Percentiles rank a stretch among this genome's conserved stretches.
phyloP scores from a whole-genome alignment of 2,113 vertebrate species.

The Pteruthius melanotis region DNA sequence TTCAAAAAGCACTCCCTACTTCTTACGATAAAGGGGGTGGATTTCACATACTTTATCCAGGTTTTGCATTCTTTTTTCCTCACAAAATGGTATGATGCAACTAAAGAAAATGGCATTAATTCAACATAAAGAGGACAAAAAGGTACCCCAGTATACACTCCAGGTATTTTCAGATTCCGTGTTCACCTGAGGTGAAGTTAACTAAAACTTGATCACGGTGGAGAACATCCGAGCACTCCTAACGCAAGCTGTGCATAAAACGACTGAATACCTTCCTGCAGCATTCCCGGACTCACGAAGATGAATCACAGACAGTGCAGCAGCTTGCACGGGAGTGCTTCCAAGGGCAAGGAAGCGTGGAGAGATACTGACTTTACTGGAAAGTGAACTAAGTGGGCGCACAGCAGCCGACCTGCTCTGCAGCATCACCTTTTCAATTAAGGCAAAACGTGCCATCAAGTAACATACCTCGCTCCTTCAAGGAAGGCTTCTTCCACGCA shows the following conservation, averaged over 20 bases:
- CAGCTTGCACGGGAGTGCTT: neutral
- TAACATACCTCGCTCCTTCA: neutral
- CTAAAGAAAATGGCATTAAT: neutral
- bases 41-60: neutral
- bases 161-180: neutral
- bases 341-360: neutral
- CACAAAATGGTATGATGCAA: fast-evolving
- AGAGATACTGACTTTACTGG: neutral
- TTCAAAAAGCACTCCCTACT: neutral
- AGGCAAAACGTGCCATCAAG: neutral
- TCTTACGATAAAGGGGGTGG: fast-evolving
- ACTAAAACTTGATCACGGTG: neutral
- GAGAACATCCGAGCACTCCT: neutral
- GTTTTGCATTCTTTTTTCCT: neutral
- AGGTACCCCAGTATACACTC: neutral
- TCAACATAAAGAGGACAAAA: neutral
- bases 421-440: neutral
- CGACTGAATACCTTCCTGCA: neutral
- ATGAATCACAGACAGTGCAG: fast-evolving
- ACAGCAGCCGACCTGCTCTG: neutral
- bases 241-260: neutral
- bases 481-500: neutral
- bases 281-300: neutral
- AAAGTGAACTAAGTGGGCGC: fast-evolving
- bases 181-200: neutral